Evolutionary conservation across 2,113 vertebrate species (phyloP).

Genomic region (Siniperca chuatsi): DNA sequence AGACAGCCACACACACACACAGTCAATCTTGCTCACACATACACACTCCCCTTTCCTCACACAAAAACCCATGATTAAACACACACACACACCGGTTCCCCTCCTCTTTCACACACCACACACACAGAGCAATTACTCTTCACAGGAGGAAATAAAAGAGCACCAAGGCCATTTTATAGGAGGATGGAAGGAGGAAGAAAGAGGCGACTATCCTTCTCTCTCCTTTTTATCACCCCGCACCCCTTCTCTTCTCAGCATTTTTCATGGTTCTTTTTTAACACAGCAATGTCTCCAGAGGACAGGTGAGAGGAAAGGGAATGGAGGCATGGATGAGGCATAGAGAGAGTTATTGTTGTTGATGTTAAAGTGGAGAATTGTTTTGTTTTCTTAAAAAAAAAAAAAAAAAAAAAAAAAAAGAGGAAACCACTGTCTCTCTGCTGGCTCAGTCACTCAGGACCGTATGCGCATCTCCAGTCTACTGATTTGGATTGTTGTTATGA

Average conservation of each 20-base stretch:
- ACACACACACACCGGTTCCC: conserved; percentile 13
- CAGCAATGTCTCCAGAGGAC: conserved; percentile 46
- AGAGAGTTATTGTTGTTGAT: background rate
- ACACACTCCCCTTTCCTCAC: conserved; percentile 22
- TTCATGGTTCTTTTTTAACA: conserved; percentile 3
- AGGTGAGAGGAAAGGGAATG: conserved; percentile 63
- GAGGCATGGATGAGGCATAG: background rate
- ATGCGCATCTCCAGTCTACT: conserved; percentile 7
- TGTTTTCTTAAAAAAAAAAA: background rate
- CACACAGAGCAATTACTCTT: conserved; percentile 77
- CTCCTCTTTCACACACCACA: conserved; percentile 35
- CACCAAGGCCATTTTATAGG: conserved; percentile 73
- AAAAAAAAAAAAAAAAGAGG: background rate
- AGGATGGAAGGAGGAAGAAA: conserved; percentile 55
- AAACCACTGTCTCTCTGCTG: conserved; percentile 18
- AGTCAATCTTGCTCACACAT: conserved; percentile 42
- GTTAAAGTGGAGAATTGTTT: background rate
- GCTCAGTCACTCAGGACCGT: conserved; percentile 16
- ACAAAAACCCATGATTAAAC: conserved; percentile 42
- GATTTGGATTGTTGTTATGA: conserved; percentile 10
- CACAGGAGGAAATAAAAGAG: conserved; percentile 66
- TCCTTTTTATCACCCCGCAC: conserved; percentile 38
- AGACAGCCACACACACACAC: conserved; percentile 24
- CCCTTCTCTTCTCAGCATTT: conserved; percentile 33
- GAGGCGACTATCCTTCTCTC: conserved; percentile 52